Conservation (phyloP, 1,140 invertebrate species). For the Mactra quadrangularis region DNA sequence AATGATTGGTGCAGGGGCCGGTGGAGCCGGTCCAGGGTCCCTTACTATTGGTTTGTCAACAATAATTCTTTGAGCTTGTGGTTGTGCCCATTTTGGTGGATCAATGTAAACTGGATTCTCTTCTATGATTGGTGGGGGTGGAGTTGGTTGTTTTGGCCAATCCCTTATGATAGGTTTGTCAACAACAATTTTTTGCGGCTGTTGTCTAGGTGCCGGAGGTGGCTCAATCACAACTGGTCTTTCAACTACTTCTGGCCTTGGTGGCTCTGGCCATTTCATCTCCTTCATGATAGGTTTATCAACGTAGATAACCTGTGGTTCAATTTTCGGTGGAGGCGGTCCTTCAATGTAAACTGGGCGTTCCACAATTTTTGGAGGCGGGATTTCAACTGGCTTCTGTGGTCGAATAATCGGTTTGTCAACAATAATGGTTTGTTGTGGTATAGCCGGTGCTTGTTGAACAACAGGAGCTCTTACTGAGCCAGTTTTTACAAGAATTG, state of each 20-base stretch:
- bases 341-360: constrained; percentile 45
- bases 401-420: constrained; percentile 40
- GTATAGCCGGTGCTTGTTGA: background rate
- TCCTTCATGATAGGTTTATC: constrained; percentile 43
- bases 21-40: constrained; percentile 4
- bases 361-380: constrained; percentile 35
- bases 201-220: constrained; percentile 38
- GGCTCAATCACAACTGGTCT: constrained; percentile 38
- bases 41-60: constrained; percentile 42
- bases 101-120: constrained; percentile 42
- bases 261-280: constrained; percentile 13
- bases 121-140: constrained; percentile 37
- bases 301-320: constrained; percentile 29
- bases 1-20: constrained; percentile 35
- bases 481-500: background rate
- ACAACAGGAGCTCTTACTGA: background rate
- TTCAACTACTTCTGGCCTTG: constrained; percentile 34
- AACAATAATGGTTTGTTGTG: constrained; percentile 46
- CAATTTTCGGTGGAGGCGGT: constrained; percentile 36
- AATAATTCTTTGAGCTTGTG: constrained; percentile 5
- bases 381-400: background rate
- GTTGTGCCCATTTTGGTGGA: constrained; percentile 6
- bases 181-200: constrained; percentile 27
- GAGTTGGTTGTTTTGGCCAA: constrained; percentile 31
- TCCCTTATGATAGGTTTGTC: constrained; percentile 44